phyloP scores from a whole-genome alignment of 2,797 vertebrate genomes.

The Pipistrellus pygmaeus region DNA sequence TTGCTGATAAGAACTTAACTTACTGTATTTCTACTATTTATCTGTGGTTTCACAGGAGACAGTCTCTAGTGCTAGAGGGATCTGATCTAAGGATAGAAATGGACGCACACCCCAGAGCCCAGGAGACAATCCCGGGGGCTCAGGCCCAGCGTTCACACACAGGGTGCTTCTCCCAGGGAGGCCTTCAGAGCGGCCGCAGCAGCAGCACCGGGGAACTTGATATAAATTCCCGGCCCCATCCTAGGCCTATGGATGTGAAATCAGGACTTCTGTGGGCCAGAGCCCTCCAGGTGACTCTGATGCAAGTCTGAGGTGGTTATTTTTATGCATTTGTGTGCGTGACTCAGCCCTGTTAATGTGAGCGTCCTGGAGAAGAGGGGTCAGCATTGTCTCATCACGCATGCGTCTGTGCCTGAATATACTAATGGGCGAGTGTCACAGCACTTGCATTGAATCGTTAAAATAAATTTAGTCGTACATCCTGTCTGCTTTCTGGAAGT shows the following conservation, averaged over 20 bases:
- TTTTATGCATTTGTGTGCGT: neutral
- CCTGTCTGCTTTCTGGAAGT: conserved; percentile 62
- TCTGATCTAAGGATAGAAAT: neutral
- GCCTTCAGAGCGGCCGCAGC: neutral
- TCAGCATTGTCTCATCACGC: neutral
- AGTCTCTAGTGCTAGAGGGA: neutral
- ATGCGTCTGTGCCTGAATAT: neutral
- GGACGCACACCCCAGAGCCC: neutral
- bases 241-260: too few relatives aligned
- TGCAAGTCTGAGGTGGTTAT: neutral
- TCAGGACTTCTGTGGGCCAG: neutral
- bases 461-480: conserved; percentile 52
- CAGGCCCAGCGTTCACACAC: neutral
- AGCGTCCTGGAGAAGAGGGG: neutral
- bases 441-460: conserved; percentile 43
- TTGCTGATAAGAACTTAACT: conserved; percentile 31
- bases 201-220: neutral
- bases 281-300: neutral
- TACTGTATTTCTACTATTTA: conserved; percentile 11
- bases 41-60: conserved; percentile 10
- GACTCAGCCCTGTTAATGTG: neutral
- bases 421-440: neutral
- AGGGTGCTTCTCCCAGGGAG: neutral
- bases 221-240: neutral
- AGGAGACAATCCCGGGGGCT: neutral